phyloP scores from a whole-genome alignment of 2,113 vertebrate genomes.

The Morone chrysops region DNA sequence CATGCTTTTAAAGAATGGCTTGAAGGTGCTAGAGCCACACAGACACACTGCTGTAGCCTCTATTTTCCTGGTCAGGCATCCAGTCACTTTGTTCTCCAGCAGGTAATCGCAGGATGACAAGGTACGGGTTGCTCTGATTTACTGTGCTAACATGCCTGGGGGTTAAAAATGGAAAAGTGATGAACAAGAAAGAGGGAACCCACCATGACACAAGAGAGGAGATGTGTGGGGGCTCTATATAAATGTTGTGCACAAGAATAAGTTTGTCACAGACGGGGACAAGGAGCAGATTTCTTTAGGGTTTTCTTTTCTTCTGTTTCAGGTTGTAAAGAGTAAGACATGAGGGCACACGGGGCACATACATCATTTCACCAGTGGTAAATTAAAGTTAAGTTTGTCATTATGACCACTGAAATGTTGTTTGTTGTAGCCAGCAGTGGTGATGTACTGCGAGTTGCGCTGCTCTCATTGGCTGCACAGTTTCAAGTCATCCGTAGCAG shows the following conservation, averaged over 20 bases:
- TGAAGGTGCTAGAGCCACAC: slow-evolving; percentile 7
- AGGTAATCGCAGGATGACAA: slow-evolving; percentile 72
- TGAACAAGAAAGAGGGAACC: slow-evolving; percentile 67
- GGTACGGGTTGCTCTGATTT: slow-evolving; percentile 63
- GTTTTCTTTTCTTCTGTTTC: slow-evolving; percentile 15
- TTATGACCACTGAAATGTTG: no score
- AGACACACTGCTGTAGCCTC: slow-evolving; percentile 4
- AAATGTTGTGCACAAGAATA: not conserved
- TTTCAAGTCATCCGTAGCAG: no score
- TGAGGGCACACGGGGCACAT: not conserved
- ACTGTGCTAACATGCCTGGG: slow-evolving; percentile 55
- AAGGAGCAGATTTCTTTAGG: slow-evolving; percentile 63
- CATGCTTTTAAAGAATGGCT: slow-evolving; percentile 45
- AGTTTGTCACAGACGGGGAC: slow-evolving; percentile 68
- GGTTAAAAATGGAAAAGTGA: slow-evolving; percentile 65
- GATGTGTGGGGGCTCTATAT: not conserved
- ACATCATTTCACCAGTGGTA: no score
- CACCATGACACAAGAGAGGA: not conserved
- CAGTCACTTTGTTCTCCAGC: slow-evolving; percentile 69
- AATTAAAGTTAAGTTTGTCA: no score
- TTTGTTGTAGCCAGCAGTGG: no score
- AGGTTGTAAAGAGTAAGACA: slow-evolving; percentile 26
- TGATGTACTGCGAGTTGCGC: no score
- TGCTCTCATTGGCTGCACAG: no score
- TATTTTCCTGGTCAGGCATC: slow-evolving; percentile 44